phyloP scores from a whole-genome alignment of 2,113 vertebrate species.

The Rhinoderma darwinii region DNA sequence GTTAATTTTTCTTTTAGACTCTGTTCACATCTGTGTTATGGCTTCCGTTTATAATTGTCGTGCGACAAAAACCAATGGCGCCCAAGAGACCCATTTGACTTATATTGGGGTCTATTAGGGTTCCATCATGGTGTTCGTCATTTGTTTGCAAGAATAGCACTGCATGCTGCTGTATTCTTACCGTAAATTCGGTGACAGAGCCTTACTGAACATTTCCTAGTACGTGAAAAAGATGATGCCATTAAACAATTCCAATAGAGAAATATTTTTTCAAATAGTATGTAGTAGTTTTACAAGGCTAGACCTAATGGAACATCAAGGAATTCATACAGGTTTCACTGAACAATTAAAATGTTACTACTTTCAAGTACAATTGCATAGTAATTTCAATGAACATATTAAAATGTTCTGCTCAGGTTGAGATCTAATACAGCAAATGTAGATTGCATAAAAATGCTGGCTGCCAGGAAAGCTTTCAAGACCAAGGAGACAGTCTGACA shows the following conservation, averaged over 20 bases:
- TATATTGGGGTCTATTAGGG: no score
- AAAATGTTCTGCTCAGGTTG: constrained; percentile 22
- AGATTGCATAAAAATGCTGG: constrained; percentile 34
- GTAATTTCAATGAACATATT: constrained; percentile 44
- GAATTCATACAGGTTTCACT: not conserved
- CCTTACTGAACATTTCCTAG: not conserved
- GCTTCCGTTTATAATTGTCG: no score
- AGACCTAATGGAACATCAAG: not conserved
- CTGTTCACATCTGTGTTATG: no score
- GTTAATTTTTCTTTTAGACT: not conserved
- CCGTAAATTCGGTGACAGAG: no score
- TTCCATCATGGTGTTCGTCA: no score
- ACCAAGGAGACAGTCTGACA: constrained; percentile 46
- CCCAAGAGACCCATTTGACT: no score
- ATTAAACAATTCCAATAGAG: not conserved
- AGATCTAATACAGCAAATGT: constrained; percentile 42
- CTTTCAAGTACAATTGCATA: not conserved
- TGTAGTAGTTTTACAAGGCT: not conserved
- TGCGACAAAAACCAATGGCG: no score
- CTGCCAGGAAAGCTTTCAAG: constrained; percentile 51
- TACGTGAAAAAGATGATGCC: not conserved
- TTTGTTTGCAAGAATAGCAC: no score
- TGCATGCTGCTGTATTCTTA: no score
- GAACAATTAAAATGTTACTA: constrained; percentile 24
- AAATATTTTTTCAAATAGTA: not conserved